Evolutionary conservation across 2,888 invertebrate genomes (phyloP).

Genomic region (Marronus borbonicus): DNA sequence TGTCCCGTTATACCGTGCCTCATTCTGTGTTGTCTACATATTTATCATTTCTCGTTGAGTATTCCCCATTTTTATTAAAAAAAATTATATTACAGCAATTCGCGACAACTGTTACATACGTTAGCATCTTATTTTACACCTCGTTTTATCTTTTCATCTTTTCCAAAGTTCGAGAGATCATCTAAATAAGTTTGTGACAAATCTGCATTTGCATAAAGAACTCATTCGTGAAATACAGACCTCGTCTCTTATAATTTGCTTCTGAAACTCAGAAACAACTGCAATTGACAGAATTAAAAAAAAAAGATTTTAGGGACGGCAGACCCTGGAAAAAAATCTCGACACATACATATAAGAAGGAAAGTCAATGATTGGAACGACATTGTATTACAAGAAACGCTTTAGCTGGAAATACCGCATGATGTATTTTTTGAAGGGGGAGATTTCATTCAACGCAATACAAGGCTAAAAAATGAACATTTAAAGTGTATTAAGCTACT

Average conservation of each 20-base stretch:
- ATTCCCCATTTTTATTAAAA: conserved; percentile 43
- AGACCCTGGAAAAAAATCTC: background rate
- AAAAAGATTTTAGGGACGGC: conserved; percentile 6
- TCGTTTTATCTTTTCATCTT: conserved; percentile 25
- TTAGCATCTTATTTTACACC: conserved; percentile 48
- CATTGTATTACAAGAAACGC: conserved; percentile 48
- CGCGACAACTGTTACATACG: conserved; percentile 43
- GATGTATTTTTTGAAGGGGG: conserved; percentile 64
- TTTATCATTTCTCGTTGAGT: conserved; percentile 7
- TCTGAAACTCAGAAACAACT: background rate
- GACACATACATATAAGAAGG: conserved; percentile 43
- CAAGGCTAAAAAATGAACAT: conserved; percentile 66
- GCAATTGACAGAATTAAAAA: conserved; percentile 3
- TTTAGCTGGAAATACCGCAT: conserved; percentile 56
- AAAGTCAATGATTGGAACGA: conserved; percentile 55
- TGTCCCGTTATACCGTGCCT: background rate
- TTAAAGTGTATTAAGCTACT: conserved; percentile 63
- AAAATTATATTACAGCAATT: conserved; percentile 22
- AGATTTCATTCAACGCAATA: conserved; percentile 60
- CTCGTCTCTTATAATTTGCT: too few species aligned
- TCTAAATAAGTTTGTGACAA: conserved; percentile 4
- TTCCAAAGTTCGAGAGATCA: background rate
- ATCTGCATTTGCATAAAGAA: background rate
- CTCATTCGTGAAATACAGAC: too few species aligned
- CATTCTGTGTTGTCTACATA: background rate